phyloP scores from a whole-genome alignment of 2,797 vertebrate species.

The Argentina silus region DNA sequence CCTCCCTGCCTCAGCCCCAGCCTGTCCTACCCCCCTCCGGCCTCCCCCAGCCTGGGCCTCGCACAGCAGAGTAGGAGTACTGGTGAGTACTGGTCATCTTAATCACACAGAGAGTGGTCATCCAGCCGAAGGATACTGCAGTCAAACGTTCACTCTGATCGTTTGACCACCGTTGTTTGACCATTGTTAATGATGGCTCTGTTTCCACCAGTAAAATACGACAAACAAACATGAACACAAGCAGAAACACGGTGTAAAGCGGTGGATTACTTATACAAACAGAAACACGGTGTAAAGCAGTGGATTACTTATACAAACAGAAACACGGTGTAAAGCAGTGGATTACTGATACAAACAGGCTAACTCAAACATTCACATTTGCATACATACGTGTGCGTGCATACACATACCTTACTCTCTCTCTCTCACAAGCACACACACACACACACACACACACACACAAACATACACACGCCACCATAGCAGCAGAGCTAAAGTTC shows the following conservation, averaged over 20 bases:
- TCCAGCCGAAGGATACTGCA: no score
- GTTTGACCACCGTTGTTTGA: no score
- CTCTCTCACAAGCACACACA: not conserved
- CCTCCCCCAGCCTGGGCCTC: conserved; percentile 79
- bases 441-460: not conserved
- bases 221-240: no score
- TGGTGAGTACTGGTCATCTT: conserved; percentile 72
- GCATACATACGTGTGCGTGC: no score
- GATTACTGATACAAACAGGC: not conserved
- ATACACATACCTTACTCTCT: conserved; percentile 7
- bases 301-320: not conserved
- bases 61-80: conserved; percentile 81
- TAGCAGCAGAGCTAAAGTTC: not conserved
- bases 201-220: no score
- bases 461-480: not conserved
- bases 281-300: conserved; percentile 5
- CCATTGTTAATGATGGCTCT: no score
- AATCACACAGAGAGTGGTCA: not conserved
- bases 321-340: not conserved
- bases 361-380: no score
- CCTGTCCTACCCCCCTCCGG: conserved; percentile 75
- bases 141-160: no score
- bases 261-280: not conserved
- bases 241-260: conserved; percentile 4
- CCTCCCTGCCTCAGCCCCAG: conserved; percentile 80